Percentiles rank a stretch among this genome's conserved stretches.
Conservation (phyloP, 92 coral and sea anemone genomes). For the Phenganax subtilis region DNA sequence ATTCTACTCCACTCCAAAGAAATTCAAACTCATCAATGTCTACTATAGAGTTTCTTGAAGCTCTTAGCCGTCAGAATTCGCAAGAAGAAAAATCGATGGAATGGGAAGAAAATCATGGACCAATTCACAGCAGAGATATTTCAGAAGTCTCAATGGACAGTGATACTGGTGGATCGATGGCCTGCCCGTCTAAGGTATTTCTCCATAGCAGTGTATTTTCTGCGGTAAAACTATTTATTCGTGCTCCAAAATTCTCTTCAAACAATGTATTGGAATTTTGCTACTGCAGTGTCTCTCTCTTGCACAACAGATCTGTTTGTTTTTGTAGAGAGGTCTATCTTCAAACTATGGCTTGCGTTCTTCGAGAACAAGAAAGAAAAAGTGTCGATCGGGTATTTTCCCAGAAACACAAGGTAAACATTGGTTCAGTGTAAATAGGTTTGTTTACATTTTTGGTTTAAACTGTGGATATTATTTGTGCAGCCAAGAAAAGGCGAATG, state of each 20-base stretch:
- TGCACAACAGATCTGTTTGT: neutral
- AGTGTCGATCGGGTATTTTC: neutral
- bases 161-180: neutral
- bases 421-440: neutral
- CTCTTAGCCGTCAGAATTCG: neutral
- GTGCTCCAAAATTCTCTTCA: neutral
- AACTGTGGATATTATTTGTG: neutral
- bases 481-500: conserved; percentile 7
- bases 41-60: neutral
- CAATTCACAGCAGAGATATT: neutral
- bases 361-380: conserved; percentile 7
- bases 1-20: no score
- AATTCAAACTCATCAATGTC: no score
- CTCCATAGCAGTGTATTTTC: neutral
- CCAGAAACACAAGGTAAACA: neutral
- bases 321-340: neutral
- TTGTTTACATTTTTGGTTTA: neutral
- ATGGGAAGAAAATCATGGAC: neutral
- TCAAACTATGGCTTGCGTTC: conserved; percentile 7
- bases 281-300: neutral
- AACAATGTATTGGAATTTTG: neutral
- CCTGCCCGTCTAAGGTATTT: neutral
- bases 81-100: neutral
- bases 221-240: neutral
- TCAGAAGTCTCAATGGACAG: neutral